Percentiles rank a stretch among this genome's conserved stretches.
These are phyloP conservation scores for Origma solitaria DNA, from an alignment of 2,113 vertebrate genomes.

Conservation along the genomic window DNA sequence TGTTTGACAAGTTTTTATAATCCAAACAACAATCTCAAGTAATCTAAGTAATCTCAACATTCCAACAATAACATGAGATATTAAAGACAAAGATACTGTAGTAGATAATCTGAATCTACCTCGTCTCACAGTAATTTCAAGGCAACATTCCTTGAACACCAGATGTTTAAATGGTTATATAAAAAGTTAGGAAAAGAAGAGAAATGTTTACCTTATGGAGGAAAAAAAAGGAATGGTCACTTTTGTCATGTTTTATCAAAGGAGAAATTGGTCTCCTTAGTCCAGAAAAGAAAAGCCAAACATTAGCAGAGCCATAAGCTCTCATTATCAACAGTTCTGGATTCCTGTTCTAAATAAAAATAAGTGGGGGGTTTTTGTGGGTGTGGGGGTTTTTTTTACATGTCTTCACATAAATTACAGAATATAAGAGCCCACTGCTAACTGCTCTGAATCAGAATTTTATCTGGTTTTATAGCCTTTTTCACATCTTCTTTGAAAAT, in stretches of 20 bases:
- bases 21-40: not conserved
- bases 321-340: not conserved
- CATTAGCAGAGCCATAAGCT: not conserved
- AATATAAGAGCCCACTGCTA: not conserved
- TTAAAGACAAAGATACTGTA: not conserved
- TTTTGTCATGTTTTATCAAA: not conserved
- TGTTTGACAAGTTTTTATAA: not conserved
- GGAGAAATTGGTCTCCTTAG: not conserved
- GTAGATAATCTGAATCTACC: not conserved
- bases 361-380: too few species aligned
- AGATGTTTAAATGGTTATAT: not conserved
- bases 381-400: accelerated
- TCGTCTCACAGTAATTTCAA: not conserved
- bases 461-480: not conserved
- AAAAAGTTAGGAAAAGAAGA: not conserved
- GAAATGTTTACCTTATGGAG: not conserved
- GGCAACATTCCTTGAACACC: not conserved
- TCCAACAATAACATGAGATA: not conserved
- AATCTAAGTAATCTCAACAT: not conserved
- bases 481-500: not conserved
- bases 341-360: not conserved
- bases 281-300: not conserved
- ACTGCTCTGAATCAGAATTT: not conserved
- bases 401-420: not conserved
- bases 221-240: not conserved